Evolutionary conservation across 2,888 invertebrate species (phyloP), one percentile per base, ranked within the genome.

Genomic region (Cryptophagus acutangulus): DNA sequence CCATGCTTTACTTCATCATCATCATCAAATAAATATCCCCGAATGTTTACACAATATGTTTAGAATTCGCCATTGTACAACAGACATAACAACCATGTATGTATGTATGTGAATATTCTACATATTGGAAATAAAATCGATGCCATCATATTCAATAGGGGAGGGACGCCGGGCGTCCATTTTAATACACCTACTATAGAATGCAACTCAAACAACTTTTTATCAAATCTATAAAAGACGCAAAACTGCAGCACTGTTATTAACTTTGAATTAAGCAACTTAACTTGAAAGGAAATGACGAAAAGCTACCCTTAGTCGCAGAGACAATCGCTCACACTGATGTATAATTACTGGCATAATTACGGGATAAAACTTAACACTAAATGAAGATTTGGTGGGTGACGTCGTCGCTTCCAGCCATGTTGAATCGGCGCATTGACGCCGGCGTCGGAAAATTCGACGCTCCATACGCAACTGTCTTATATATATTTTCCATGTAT

Each of bases 331-430:
- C 24, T n/a, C 36, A 40, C 28, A 43, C 31, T 14, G 10, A n/a
- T 20, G 12, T 36, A 41, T 43, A 45, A 43, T 52, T 50, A 48
- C 41, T 42, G 46, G 20, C 41, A 54, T 59, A 61, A 60, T 62
- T 61, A 61, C 54, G 46, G n/a, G 48, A 46, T 37, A 51, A 59
- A 57, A 56, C 56, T 53, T 54, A 46, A 46, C 51, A 52, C 54
- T 54, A 61, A 61, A 61, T 59, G 58, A 61, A 51, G 45, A 43
- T 46, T 38, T 17, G 31, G 31, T 46, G 52, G 48, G 43, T 40
- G 54, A 44, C 55, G 57, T 54, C 58, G 57, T 55, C 57, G 55
- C 16, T 38, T 44, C 52, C 63, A 56, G 66, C 67, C 67, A 67
- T 67, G 50, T 66, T 66, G 65, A 53, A 58, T 65, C 66, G 66